Conservation (phyloP, 2,113 vertebrate genomes). For the Protobothrops mucrosquamatus region DNA sequence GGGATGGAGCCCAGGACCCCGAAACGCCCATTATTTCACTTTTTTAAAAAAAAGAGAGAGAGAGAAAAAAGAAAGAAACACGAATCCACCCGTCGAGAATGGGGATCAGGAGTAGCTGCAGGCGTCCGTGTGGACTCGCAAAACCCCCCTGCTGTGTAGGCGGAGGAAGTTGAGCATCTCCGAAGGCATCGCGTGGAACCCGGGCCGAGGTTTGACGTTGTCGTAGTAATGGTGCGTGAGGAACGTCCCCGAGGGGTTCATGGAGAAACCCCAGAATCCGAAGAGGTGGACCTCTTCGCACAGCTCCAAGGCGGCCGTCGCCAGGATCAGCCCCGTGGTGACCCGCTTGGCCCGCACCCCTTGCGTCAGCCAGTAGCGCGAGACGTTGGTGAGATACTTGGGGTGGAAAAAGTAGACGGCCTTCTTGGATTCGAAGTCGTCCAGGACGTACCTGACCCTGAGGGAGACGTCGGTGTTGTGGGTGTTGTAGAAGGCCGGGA, state of each 20-base stretch:
- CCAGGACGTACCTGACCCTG: slow-evolving; percentile 93
- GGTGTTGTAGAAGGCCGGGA: slow-evolving; percentile 96
- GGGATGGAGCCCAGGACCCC: background rate
- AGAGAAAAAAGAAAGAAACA: background rate
- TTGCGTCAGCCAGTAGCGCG: slow-evolving; percentile 92
- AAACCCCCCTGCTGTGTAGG: slow-evolving; percentile 92
- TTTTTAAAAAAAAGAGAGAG: too few relatives aligned
- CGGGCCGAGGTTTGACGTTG: slow-evolving; percentile 96
- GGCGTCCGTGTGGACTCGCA: slow-evolving; percentile 86
- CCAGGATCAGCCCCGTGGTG: slow-evolving; percentile 94
- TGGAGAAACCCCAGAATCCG: slow-evolving; percentile 97
- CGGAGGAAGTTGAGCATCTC: slow-evolving; percentile 98
- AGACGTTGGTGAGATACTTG: slow-evolving; percentile 91
- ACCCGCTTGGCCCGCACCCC: slow-evolving; percentile 90
- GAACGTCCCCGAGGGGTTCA: slow-evolving; percentile 92
- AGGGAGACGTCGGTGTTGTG: slow-evolving; percentile 96
- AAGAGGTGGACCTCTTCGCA: slow-evolving; percentile 97
- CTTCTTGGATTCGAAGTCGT: slow-evolving; percentile 88
- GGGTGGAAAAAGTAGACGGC: slow-evolving; percentile 96
- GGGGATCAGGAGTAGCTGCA: slow-evolving; percentile 84
- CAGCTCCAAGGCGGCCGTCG: slow-evolving; percentile 91
- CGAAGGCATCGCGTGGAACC: slow-evolving; percentile 96
- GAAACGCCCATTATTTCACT: background rate
- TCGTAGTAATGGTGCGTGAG: slow-evolving; percentile 98
- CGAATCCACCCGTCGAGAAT: too few relatives aligned